phyloP scores from a whole-genome alignment of 2,113 vertebrate genomes.

The Nettapus auritus region DNA sequence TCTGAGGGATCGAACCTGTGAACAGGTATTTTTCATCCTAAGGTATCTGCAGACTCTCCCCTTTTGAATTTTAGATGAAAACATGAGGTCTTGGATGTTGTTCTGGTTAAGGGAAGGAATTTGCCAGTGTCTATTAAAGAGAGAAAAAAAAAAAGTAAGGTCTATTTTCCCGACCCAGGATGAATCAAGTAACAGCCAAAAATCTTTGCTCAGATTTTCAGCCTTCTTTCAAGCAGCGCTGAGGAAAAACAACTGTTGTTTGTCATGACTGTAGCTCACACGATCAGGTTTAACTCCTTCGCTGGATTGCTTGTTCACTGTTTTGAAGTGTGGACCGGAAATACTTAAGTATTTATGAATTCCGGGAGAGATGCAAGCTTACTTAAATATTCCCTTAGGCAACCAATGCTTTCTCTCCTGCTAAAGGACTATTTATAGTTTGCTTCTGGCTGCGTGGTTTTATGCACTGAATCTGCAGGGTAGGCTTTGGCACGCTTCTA shows the following conservation, averaged over 20 bases:
- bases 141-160: background rate
- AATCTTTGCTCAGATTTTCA: background rate
- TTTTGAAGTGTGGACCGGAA: background rate
- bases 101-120: background rate
- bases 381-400: constrained; percentile 1
- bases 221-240: background rate
- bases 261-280: background rate
- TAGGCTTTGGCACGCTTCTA: background rate
- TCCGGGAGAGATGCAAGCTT: background rate
- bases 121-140: background rate
- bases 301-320: background rate
- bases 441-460: background rate
- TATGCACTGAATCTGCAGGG: background rate
- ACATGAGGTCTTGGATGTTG: background rate
- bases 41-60: background rate
- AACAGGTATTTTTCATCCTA: background rate
- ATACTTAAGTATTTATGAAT: constrained; percentile 30
- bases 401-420: constrained; percentile 6
- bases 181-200: background rate
- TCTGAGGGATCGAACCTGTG: background rate
- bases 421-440: background rate
- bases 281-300: background rate
- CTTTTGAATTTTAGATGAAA: background rate
- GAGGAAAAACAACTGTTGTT: background rate
- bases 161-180: background rate